Evolutionary conservation across 2,113 vertebrate species (phyloP), one percentile per base, ranked within the genome.

Genomic region (Euleptes europaea): DNA sequence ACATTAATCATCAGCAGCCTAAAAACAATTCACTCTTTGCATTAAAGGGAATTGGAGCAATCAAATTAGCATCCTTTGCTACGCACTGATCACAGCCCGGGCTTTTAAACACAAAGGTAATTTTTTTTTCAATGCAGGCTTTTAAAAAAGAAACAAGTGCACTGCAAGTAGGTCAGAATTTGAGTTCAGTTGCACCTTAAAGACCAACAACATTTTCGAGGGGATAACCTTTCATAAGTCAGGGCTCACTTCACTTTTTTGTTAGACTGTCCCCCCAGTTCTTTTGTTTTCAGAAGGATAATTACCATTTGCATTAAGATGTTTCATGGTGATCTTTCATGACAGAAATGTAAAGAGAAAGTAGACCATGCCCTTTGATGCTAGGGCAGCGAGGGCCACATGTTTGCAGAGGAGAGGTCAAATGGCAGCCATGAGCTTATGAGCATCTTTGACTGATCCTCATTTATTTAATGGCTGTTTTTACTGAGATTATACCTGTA

Each of bases 1-100:
- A 93, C 96, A 96, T 97, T 97, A 96, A 97, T 97, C 96, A 96
- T 86, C 92, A 90, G 93, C 92, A 92, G 91, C 38, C 96, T 94
- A 93, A 94, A 73, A 96, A 96, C 95, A 94, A 96, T 95, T 94
- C 94, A 93, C 83, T 96, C 94, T 95, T 95, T 93, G 95, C 94
- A 96, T 96, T 92, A 91, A 93, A 95, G 95, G 88, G 89, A 91
- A 86, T 86, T 4, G 0, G 66, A 82, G 80, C 88, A 85, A 94
- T 94, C 86, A 95, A 92, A 96, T 96, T 91, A 95, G 90, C 94
- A 92, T 93, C 92, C 93, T 92, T 92, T 91, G 60, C 88, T 33
- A 17, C 75, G 60, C 40, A 10, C 82, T 67, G 84, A 82, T 83
- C 0, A 26, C 88, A 91, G 89, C 70, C 14, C 49, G n/a, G 3